Evolutionary conservation across 2,113 vertebrate genomes (phyloP), one percentile per base, ranked within the genome.

Genomic region (Upupa epops): DNA sequence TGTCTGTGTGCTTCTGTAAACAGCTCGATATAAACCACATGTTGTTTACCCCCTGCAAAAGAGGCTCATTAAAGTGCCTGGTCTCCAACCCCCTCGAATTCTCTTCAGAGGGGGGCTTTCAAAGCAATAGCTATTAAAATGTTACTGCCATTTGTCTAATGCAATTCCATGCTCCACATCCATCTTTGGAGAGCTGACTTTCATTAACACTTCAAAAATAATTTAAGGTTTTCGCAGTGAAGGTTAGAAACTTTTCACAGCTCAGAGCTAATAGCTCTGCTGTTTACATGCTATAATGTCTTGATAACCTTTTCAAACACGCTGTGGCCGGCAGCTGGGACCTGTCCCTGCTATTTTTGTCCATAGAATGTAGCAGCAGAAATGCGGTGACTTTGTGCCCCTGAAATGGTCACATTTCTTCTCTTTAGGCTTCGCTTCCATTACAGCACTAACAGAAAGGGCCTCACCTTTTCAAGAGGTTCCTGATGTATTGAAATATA

Each of bases 181-280:
- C 96, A 97, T 97, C 93, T 97, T 97, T 96, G 90, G 96, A 89
- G 92, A 96, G 95, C 96, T 87, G 95, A 93, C 96, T 97, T 97
- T 97, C 97, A 97, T 97, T 97, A 97, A 97, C 97, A 97, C 97
- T 97, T 97, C 97, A 97, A 97, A 97, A 97, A 97, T 97, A 97
- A 97, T 97, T 97, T 97, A 97, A 97, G 97, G 96, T 96, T 97
- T 97, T 97, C 20, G 65, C 76, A 42, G 96, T 97, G 97, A 97
- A 97, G 97, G 97, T 97, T 97, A 97, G 97, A 97, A 97, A 97
- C 96, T 97, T 97, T 96, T 97, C 96, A 96, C 95, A 94, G 95
- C 97, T 97, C 95, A 96, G 92, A 96, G 97, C 96, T 97, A 97
- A 97, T 97, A 97, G 95, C 96, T 96, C 93, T 91, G 94, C 94